Base-by-base conservation (phyloP, 1,140 invertebrate genomes). In the Scaptomyza pallida region DNA sequence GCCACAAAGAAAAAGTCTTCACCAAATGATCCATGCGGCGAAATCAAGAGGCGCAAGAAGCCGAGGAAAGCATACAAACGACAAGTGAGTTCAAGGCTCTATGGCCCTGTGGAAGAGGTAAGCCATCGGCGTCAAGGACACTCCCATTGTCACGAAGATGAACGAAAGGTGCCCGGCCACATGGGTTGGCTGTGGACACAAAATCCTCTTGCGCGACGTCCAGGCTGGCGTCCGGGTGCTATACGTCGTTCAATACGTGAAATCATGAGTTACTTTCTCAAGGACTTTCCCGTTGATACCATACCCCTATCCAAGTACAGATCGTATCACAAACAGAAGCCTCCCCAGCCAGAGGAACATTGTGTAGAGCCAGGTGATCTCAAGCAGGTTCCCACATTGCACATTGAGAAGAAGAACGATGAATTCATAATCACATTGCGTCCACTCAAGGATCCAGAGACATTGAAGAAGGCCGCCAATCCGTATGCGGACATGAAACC, bases 161-260 rank as follows among this genome's bases (percentile, higher is more conserved):
- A 48, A 2, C 43, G 44, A 2, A 72, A 73, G 37, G 89, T 91
- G 9, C 90, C 90, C 9, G 41, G 60, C 4, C 78, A 91, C 21
- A 91, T 91, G 90, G 90, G 90, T n/a, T 91, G 90, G 90, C 43
- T 91, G n/a, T 91, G 90, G 90, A 91, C 88, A 4, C 50, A 75
- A 3, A 41, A 78, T 52, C 67, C 75, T 0, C 35, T 71, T 37
- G 86, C 75, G 6, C 21, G 72, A 41, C 54, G 47, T 4, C 63
- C 64, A 0, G 82, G 82, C 0, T 91, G 90, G 90, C 78, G 78
- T 2, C 90, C 90, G 1, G 90, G 90, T 0, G 79, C 89, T 26
- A 90, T 91, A 9, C 54, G 80, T 0, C 88, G 89, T 0, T 77
- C 90, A 9, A 89, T 90, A 48, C 78, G 81, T 13, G 64, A 79